These are phyloP conservation scores for Nesoenas mayeri DNA, from an alignment of 2,113 vertebrate genomes.

Conservation along the genomic window DNA sequence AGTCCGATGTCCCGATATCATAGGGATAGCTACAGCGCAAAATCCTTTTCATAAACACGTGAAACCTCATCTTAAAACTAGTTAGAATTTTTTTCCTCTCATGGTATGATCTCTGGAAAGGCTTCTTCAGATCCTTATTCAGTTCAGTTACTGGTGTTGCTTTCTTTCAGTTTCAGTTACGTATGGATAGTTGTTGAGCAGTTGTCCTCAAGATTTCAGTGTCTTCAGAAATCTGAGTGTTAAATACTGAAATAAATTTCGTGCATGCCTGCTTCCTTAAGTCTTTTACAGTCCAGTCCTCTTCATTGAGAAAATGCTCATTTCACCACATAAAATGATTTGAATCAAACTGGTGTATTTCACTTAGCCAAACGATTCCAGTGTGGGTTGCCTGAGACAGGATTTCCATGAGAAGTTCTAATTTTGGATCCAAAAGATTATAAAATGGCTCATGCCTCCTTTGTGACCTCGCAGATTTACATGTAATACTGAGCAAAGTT, in stretches of 20 bases:
- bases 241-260: neutral
- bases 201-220: neutral
- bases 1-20: neutral
- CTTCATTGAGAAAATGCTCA: neutral
- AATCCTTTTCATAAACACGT: neutral
- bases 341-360: neutral
- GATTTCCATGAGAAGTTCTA: neutral
- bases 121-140: neutral
- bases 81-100: accelerated
- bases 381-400: neutral
- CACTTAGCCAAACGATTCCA: neutral
- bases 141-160: neutral
- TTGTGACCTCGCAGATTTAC: neutral
- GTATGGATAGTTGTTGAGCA: neutral
- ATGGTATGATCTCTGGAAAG: neutral
- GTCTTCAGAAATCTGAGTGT: neutral
- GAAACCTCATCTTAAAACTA: neutral
- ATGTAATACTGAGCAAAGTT: neutral
- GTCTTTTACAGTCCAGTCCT: neutral
- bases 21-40: neutral
- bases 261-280: neutral
- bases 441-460: neutral
- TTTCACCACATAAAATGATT: neutral
- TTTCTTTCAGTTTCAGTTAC: neutral
- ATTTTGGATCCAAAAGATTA: neutral